phyloP scores from a whole-genome alignment of 2,888 invertebrate genomes.

The Acanthoscelides obtectus region DNA sequence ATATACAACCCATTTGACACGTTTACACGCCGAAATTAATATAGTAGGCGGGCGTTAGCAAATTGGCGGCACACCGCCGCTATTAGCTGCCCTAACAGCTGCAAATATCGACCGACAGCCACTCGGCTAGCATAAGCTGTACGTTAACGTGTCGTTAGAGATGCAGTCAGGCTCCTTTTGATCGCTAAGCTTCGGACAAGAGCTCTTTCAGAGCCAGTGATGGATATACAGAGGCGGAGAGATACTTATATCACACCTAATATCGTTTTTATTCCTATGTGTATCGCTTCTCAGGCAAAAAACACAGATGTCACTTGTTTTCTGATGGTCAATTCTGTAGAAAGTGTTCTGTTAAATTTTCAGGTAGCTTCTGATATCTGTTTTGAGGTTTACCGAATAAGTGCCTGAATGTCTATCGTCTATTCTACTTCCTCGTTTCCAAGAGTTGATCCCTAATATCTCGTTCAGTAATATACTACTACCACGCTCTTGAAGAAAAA shows the following conservation, averaged over 20 bases:
- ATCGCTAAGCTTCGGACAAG: neutral
- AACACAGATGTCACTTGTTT: no score
- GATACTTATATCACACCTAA: neutral
- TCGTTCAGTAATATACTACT: no score
- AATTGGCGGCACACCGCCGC: neutral
- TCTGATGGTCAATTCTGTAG: no score
- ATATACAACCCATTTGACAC: neutral
- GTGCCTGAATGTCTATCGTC: no score
- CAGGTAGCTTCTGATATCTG: no score
- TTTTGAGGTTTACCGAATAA: no score
- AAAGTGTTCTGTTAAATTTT: no score
- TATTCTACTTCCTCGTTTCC: no score
- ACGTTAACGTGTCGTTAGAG: neutral
- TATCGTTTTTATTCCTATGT: neutral
- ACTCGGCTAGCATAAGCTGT: neutral
- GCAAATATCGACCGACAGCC: neutral
- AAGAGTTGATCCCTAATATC: no score
- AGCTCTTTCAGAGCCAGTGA: neutral
- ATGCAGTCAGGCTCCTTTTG: neutral
- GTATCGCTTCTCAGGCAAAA: neutral
- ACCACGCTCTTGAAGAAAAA: no score
- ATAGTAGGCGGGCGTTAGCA: neutral
- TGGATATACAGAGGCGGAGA: neutral
- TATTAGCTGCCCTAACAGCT: neutral
- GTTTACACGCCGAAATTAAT: neutral